Conservation (phyloP, 2,888 invertebrate species). For the Crepidodera aurea region DNA sequence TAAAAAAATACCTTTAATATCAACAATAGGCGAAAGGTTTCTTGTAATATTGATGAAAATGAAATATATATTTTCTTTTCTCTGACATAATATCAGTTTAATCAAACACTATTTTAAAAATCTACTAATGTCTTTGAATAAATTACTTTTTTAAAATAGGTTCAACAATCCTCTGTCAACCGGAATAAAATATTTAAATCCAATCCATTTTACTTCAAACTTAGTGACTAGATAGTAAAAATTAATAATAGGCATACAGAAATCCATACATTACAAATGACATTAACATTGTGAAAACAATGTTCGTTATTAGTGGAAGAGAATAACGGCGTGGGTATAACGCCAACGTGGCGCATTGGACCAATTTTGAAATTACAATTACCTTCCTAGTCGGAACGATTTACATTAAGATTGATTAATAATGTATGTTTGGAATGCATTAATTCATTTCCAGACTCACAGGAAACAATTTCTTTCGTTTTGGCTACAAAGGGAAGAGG, state of each 20-base stretch:
- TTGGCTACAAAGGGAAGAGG: slow-evolving; percentile 49
- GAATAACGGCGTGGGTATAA: slow-evolving; percentile 10
- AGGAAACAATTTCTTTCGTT: slow-evolving; percentile 60
- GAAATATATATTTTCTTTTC: too few relatives aligned
- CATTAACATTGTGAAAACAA: slow-evolving; percentile 28
- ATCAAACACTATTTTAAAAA: too few relatives aligned
- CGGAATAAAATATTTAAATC: too few relatives aligned
- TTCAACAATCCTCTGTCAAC: too few relatives aligned
- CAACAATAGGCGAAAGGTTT: too few relatives aligned
- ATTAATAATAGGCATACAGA: neutral
- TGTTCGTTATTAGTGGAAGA: slow-evolving; percentile 25
- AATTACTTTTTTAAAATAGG: too few relatives aligned
- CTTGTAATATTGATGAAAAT: too few relatives aligned
- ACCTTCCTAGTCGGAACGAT: slow-evolving; percentile 61
- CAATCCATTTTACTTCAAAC: too few relatives aligned
- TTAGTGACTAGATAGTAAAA: neutral
- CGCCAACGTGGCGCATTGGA: slow-evolving; percentile 17
- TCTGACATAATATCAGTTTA: too few relatives aligned
- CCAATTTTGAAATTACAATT: slow-evolving; percentile 48
- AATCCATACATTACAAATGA: neutral
- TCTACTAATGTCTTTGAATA: too few relatives aligned
- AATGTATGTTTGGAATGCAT: slow-evolving; percentile 62
- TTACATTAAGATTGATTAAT: slow-evolving; percentile 59
- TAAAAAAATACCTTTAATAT: too few relatives aligned
- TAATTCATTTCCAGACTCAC: slow-evolving; percentile 60